Evolutionary conservation across 1,140 invertebrate genomes (phyloP), one percentile per base, ranked within the genome.

Genomic region (Papilio glaucus): DNA sequence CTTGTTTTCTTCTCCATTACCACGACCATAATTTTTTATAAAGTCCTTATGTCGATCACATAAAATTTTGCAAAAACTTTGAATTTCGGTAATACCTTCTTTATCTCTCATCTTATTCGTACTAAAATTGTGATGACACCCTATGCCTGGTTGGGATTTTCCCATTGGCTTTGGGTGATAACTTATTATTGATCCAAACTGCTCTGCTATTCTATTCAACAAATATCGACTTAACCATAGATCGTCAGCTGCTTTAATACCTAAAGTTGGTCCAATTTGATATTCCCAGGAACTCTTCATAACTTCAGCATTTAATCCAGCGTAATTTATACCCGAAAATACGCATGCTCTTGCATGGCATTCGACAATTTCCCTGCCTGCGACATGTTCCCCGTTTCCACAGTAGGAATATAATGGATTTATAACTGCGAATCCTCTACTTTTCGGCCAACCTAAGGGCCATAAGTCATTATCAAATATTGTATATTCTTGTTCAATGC

Each of bases 101-200:
- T 97, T 94, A 57, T 95, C 94, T 70, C 98, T 94, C 98, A 98
- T 99, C 24, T 95, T 91, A 76, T 96, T 95, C 0, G 97, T 98
- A n/a, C 97, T 98, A 93, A 98, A 98, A 88, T 99, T 99, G 37
- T 96, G 97, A 76, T 97, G 96, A 18, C 97, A 98, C 0, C 98
- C 98, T 71, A 98, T 97, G 10, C 98, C 98, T 82, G 98, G 98
- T 97, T 98, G 98, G 97, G 98, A 97, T 85, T 97, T 95, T 12
- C 94, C 93, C 87, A 97, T 96, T 0, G 98, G 97, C 85, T 99
- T 99, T 0, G 98, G 98, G 81, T 99, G 98, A 60, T 98, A 95
- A 41, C 97, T 78, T 95, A 86, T 97, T 39, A 97, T 95, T n/a
- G 98, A 95, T 12, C 97, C 97, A 87, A 97, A 99, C 81, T 98